Evolutionary conservation across 2,113 vertebrate genomes (phyloP).

Genomic region (Oryzias melastigma): DNA sequence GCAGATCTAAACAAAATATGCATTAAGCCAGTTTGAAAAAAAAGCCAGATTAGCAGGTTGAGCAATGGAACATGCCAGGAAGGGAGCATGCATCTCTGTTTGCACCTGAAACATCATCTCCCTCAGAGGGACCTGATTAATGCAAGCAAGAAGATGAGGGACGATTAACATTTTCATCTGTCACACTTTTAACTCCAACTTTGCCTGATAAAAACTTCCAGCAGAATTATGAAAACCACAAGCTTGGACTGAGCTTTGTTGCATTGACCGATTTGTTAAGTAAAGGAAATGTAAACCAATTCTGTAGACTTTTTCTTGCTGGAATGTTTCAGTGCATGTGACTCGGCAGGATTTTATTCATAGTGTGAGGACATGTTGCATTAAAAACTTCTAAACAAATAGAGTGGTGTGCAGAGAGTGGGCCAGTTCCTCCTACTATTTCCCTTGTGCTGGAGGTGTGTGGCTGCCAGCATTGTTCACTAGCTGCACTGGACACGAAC

Average conservation of each 20-base stretch:
- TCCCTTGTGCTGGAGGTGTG: constrained; percentile 60
- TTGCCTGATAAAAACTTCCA: no score
- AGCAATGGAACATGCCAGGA: constrained; percentile 49
- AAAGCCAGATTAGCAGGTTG: constrained; percentile 66
- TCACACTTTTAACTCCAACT: no score
- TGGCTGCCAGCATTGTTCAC: constrained; percentile 74
- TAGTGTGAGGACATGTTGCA: constrained; percentile 42
- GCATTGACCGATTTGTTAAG: no score
- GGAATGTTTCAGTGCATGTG: constrained; percentile 23
- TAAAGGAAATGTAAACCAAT: background rate
- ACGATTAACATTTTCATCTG: no score
- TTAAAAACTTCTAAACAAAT: constrained; percentile 21
- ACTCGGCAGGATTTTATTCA: constrained; percentile 30
- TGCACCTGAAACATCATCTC: constrained; percentile 53
- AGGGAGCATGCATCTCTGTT: constrained; percentile 24
- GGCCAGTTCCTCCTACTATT: constrained; percentile 60
- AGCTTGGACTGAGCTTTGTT: background rate
- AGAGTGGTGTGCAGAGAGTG: constrained; percentile 35
- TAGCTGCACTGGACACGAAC: constrained; percentile 46
- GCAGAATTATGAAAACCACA: no score
- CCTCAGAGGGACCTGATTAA: constrained; percentile 38
- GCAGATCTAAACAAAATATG: constrained; percentile 28
- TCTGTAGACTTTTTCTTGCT: background rate
- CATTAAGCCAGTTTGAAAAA: constrained; percentile 28
- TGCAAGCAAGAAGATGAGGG: constrained; percentile 10